A percentile compares a stretch with the other conserved stretches of the same genome.
Evolutionary conservation across 2,888 invertebrate genomes (phyloP).

Genomic region (Sceliomorpha sp.): DNA sequence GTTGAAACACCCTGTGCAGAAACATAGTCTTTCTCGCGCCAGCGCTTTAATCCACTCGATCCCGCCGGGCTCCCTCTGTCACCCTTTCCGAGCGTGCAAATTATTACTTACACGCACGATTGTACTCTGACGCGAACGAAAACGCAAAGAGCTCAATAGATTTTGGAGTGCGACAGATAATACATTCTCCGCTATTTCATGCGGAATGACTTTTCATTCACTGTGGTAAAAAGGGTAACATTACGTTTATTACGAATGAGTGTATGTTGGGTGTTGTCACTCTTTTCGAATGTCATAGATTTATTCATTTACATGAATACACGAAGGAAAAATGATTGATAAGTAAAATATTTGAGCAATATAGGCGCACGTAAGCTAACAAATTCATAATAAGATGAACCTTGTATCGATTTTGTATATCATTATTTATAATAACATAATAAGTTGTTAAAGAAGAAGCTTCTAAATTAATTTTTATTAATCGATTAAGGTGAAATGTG

Average conservation of each 20-base stretch:
- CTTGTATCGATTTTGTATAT: no score
- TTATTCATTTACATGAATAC: no score
- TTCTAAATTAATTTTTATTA: no score
- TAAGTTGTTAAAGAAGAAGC: no score
- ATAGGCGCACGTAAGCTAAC: no score
- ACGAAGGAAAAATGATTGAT: no score
- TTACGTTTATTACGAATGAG: slow-evolving; percentile 53
- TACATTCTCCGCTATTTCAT: slow-evolving; percentile 48
- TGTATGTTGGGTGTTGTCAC: slow-evolving; percentile 47
- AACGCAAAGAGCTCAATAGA: slow-evolving; percentile 49
- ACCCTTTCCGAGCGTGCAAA: slow-evolving; percentile 51
- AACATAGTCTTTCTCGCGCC: slow-evolving; percentile 19
- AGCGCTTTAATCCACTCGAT: slow-evolving; percentile 43
- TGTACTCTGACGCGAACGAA: slow-evolving; percentile 49
- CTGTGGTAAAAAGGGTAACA: slow-evolving; percentile 55
- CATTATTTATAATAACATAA: no score
- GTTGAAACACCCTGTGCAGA: no score
- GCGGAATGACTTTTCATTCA: slow-evolving; percentile 57
- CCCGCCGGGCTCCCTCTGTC: slow-evolving; percentile 30
- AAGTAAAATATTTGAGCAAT: no score
- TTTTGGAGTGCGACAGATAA: slow-evolving; percentile 51
- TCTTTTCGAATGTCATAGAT: slow-evolving; percentile 43
- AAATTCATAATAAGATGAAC: no score
- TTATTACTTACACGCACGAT: slow-evolving; percentile 56
- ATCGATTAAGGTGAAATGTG: no score